Conservation (phyloP, 2,797 vertebrate species). For the Scolopax rusticola region DNA sequence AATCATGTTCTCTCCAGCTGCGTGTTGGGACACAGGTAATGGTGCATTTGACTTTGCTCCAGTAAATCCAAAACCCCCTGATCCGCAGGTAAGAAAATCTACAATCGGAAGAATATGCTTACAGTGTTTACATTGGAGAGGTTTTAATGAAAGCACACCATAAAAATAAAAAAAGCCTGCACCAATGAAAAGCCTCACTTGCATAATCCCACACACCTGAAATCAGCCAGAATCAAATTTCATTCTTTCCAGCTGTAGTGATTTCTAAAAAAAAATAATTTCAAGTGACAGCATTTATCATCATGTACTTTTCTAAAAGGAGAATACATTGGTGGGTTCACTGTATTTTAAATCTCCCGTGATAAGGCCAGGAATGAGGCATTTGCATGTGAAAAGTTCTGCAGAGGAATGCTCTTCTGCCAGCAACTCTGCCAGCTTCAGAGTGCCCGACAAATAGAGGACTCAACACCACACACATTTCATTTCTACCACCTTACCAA, state of each 20-base stretch:
- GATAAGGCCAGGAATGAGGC: not conserved
- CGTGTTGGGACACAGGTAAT: not conserved
- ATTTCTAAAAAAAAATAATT: not conserved
- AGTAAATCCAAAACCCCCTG: not conserved
- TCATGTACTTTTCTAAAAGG: slow-evolving; percentile 9
- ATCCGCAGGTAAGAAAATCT: not conserved
- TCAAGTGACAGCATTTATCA: slow-evolving; percentile 27
- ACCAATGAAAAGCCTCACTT: not conserved
- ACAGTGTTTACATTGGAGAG: not conserved
- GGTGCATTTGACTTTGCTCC: not conserved
- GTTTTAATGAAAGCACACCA: not conserved
- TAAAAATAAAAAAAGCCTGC: not conserved
- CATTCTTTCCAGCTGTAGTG: not conserved
- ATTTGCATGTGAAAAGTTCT: slow-evolving; percentile 39
- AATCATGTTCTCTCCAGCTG: not conserved
- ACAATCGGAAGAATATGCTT: not conserved
- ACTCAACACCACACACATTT: not conserved
- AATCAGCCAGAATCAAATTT: slow-evolving; percentile 28
- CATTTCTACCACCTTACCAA: not conserved
- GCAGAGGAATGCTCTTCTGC: not conserved
- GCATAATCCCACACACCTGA: not conserved
- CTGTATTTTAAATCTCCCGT: not conserved
- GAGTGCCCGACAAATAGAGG: not conserved
- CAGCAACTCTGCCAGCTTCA: not conserved
- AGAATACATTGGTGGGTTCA: not conserved